These are phyloP conservation scores for Natrix natrix DNA, from an alignment of 2,797 vertebrate genomes.

Conservation along the genomic window DNA sequence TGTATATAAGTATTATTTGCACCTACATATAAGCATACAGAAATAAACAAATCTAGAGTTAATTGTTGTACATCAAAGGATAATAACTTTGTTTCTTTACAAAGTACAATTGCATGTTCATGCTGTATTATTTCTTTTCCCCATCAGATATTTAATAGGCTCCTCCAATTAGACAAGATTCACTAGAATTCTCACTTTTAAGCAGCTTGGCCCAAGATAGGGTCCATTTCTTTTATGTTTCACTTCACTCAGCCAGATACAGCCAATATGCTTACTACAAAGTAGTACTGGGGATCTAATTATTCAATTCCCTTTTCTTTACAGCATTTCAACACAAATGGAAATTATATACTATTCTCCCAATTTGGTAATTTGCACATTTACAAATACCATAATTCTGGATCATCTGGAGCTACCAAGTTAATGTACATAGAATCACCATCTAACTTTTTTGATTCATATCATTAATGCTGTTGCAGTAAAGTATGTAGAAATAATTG, in stretches of 20 bases:
- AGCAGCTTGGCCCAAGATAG: neutral
- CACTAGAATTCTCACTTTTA: neutral
- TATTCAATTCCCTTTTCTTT: neutral
- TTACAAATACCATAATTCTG: neutral
- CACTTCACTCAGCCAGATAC: neutral
- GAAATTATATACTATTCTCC: neutral
- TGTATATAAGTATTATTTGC: neutral
- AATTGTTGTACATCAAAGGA: neutral
- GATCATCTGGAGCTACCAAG: neutral
- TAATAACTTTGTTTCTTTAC: neutral
- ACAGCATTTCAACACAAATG: neutral
- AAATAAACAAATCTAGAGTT: neutral
- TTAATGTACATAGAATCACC: neutral
- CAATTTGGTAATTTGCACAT: neutral
- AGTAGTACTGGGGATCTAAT: neutral
- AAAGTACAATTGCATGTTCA: neutral
- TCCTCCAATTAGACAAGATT: neutral
- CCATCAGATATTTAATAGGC: neutral
- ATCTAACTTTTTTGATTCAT: neutral
- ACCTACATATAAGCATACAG: neutral
- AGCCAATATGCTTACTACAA: neutral
- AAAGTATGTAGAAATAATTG: neutral
- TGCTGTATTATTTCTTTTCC: neutral
- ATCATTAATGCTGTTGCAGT: neutral
- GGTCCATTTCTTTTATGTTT: neutral